Evolutionary conservation across 1,140 invertebrate species (phyloP).

Genomic region (Nephotettix cincticeps): DNA sequence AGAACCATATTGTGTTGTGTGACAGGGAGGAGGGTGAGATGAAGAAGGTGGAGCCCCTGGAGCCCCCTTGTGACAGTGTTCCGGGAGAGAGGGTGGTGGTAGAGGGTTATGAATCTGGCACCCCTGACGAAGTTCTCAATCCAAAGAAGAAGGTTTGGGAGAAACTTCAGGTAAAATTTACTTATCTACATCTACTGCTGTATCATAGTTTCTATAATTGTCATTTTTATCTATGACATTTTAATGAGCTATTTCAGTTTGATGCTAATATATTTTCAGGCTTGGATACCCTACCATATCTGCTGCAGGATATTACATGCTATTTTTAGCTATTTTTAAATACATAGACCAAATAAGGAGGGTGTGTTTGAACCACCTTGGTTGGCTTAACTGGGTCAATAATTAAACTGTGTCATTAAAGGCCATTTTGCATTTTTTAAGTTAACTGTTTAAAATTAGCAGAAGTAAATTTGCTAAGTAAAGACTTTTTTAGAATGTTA

Average conservation of each 20-base stretch:
- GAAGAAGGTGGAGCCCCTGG: constrained; percentile 77
- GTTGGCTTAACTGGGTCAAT: background rate
- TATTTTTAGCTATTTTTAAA: background rate
- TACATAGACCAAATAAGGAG: background rate
- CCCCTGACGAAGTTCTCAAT: constrained; percentile 84
- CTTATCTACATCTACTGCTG: background rate
- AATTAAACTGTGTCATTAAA: too few species aligned
- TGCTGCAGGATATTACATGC: background rate
- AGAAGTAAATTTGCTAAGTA: too few species aligned
- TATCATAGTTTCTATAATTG: background rate
- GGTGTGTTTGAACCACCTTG: background rate
- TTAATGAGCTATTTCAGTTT: background rate
- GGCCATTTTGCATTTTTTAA: too few species aligned
- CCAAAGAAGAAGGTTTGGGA: constrained; percentile 99
- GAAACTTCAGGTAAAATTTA: constrained; percentile 64
- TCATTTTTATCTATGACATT: background rate
- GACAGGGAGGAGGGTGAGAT: constrained; percentile 60
- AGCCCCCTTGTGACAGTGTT: constrained; percentile 66
- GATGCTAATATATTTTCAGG: background rate
- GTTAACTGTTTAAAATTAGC: too few species aligned
- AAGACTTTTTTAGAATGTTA: too few species aligned
- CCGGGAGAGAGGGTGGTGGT: constrained; percentile 81
- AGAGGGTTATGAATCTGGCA: constrained; percentile 77
- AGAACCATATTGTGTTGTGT: too few species aligned
- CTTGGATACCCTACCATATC: background rate